Evolutionary conservation across 2,797 vertebrate genomes (phyloP), one percentile per base, ranked within the genome.

Genomic region (Spinus pinus): DNA sequence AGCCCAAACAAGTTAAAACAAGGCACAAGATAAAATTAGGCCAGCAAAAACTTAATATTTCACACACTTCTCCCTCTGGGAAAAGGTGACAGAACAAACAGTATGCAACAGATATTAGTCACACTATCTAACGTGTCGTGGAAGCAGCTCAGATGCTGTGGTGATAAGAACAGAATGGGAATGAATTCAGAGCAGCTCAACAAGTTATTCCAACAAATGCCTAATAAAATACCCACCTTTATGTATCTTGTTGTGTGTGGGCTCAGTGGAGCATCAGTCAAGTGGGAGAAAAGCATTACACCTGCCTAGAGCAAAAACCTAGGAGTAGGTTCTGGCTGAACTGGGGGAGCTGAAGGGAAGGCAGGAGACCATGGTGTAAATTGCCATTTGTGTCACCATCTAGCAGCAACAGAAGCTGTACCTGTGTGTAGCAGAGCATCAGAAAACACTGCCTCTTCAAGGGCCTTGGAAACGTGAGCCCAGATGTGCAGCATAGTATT

Each of bases 51-150:
- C 82, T 93, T 77, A 90, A 88, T 69, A 54, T 65, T 96, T 95
- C 93, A 92, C 93, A 89, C 93, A 16, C 74, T 92, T 91, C 85
- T 94, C 66, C 33, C n/a, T 79, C 81, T 69, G 74, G 89, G 94
- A 89, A 88, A 92, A 92, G 87, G 95, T 96, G 95, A 73, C 81
- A 96, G 94, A 95, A 95, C 93, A 96, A 96, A 95, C 93, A 95
- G 90, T 75, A 89, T 84, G 89, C 84, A 94, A 94, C 93, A 95
- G 95, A 89, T 94, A 95, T 91, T 95, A 95, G 95, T 96, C 94
- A 95, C 84, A 12, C 84, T 75, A 64, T 81, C 86, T 94, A 95
- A 94, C 4, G 35, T 92, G 87, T 71, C 70, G 57, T 6, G 28
- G 66, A 94, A 85, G 64, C 47, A 87, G 71, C 78, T 92, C 62